These are phyloP conservation scores for Verasper variegatus DNA, from an alignment of 2,113 vertebrate species.

Conservation along the genomic window DNA sequence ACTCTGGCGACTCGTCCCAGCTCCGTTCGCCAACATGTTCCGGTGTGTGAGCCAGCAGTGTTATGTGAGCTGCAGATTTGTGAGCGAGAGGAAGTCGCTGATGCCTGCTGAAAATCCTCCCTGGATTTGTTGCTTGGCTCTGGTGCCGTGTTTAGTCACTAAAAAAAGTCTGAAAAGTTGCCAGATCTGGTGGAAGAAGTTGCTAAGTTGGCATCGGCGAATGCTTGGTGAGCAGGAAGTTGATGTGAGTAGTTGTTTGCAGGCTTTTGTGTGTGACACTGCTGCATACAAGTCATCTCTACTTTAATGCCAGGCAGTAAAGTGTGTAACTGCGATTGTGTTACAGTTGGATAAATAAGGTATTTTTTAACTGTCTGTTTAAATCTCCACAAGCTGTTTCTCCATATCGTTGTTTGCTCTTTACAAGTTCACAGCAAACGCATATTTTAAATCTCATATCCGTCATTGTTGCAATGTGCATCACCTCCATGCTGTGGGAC, in stretches of 20 bases:
- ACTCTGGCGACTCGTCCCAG: background rate
- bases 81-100: constrained; percentile 44
- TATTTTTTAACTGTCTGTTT: too few relatives aligned
- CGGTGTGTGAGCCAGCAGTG: constrained; percentile 20
- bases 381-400: too few relatives aligned
- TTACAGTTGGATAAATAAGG: background rate
- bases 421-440: too few relatives aligned
- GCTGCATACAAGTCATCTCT: background rate
- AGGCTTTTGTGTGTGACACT: background rate
- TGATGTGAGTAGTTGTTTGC: constrained; percentile 1
- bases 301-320: background rate
- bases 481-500: too few relatives aligned
- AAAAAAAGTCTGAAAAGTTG: constrained; percentile 20
- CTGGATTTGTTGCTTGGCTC: constrained; percentile 42
- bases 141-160: constrained; percentile 32
- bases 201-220: constrained; percentile 33
- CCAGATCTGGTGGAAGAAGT: constrained; percentile 39
- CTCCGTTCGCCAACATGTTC: constrained; percentile 13
- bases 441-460: too few relatives aligned
- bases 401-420: too few relatives aligned
- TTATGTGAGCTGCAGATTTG: constrained; percentile 39
- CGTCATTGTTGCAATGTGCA: too few relatives aligned
- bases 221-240: constrained; percentile 31
- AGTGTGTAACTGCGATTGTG: background rate
- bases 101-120: constrained; percentile 38